phyloP scores from a whole-genome alignment of 2,888 invertebrate genomes.

The Sinohyriopsis cumingii region DNA sequence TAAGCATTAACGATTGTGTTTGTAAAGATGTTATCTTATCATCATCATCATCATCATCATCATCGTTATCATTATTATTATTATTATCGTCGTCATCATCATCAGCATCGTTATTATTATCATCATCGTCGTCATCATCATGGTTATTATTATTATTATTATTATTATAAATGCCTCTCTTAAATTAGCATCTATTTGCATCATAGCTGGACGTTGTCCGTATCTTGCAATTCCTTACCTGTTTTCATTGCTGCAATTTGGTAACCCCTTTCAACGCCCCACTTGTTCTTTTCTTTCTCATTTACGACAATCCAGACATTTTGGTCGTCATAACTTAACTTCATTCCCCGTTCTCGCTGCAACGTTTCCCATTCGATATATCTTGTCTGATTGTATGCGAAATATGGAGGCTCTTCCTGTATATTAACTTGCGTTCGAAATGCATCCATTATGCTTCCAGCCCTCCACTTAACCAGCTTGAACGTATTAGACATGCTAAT shows the following conservation, averaged over 20 bases:
- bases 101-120: no score
- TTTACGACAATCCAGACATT: constrained; percentile 41
- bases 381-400: constrained; percentile 37
- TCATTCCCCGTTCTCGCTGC: constrained; percentile 22
- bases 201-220: neutral
- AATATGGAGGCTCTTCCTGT: constrained; percentile 25
- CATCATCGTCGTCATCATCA: no score
- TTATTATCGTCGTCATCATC: no score
- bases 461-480: constrained; percentile 38
- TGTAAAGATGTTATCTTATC: no score
- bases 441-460: constrained; percentile 29
- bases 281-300: constrained; percentile 38
- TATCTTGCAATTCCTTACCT: constrained; percentile 8
- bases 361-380: constrained; percentile 37
- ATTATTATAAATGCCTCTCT: no score
- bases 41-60: no score
- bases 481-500: constrained; percentile 34
- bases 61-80: no score
- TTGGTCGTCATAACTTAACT: constrained; percentile 21
- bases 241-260: constrained; percentile 25
- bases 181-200: neutral
- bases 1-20: no score
- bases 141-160: no score
- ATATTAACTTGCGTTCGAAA: constrained; percentile 23
- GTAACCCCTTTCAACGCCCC: constrained; percentile 40